Evolutionary conservation across 2,888 invertebrate genomes (phyloP).

Genomic region (Andrena minutula): DNA sequence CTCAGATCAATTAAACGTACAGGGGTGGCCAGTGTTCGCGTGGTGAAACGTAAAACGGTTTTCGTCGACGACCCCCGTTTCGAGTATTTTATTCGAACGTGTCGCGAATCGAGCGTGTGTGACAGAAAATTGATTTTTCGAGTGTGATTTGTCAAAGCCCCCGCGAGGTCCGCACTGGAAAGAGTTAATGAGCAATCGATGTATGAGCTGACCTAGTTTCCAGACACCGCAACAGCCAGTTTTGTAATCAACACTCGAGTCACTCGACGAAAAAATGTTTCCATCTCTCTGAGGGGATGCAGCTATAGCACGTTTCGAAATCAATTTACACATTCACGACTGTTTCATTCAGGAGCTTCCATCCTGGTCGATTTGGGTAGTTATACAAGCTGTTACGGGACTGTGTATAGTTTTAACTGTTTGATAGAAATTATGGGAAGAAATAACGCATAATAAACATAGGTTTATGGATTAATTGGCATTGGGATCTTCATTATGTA

Average conservation of each 20-base stretch:
- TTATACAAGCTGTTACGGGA: not conserved
- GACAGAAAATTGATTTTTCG: constrained; percentile 42
- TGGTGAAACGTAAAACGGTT: constrained; percentile 13
- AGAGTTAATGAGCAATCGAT: constrained; percentile 41
- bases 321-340: not conserved
- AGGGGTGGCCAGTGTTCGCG: not conserved
- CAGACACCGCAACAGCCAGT: constrained; percentile 11
- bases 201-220: constrained; percentile 28
- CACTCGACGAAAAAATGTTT: constrained; percentile 6
- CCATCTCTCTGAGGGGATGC: not conserved
- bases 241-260: constrained; percentile 18
- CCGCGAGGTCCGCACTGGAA: not conserved
- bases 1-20: constrained; percentile 17
- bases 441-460: too few species aligned
- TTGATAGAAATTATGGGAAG: too few species aligned
- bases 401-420: too few species aligned
- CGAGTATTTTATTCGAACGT: constrained; percentile 17
- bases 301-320: not conserved
- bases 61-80: not conserved
- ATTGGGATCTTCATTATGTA: too few species aligned
- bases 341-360: not conserved
- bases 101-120: constrained; percentile 13
- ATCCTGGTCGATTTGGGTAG: not conserved
- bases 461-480: too few species aligned
- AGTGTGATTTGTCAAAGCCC: constrained; percentile 49